These are phyloP conservation scores for Pseudochirops cupreus DNA, from an alignment of 2,797 vertebrate species.

Conservation along the genomic window DNA sequence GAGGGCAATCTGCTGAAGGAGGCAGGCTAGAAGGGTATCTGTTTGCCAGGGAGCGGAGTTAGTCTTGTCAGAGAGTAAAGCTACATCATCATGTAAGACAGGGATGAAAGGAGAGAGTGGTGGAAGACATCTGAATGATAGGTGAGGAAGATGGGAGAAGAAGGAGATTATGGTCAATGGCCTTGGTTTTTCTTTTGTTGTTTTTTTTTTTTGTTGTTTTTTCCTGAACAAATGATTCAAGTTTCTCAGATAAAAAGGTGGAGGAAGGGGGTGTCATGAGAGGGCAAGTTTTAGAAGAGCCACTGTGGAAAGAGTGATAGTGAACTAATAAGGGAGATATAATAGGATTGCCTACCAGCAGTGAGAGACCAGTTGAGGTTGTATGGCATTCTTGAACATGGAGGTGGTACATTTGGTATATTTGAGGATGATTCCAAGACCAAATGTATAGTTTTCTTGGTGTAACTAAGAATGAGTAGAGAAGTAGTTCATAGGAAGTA, in stretches of 20 bases:
- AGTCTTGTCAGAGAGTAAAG: neutral
- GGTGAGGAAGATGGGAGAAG: neutral
- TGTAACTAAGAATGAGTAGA: neutral
- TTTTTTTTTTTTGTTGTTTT: neutral
- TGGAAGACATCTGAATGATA: neutral
- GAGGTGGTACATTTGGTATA: neutral
- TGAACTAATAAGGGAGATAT: neutral
- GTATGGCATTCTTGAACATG: neutral
- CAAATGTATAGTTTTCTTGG: neutral
- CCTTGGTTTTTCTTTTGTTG: too few species aligned
- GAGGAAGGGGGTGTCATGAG: neutral
- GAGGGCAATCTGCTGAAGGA: neutral
- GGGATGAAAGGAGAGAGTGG: neutral
- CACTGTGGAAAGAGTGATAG: too few species aligned
- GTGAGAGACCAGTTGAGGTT: neutral
- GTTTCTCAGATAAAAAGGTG: neutral
- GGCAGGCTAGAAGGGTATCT: neutral
- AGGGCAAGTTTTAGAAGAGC: neutral
- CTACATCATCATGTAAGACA: neutral
- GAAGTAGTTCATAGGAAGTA: neutral
- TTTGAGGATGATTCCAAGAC: neutral
- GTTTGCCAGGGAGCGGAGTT: neutral
- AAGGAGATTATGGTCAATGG: neutral
- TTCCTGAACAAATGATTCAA: neutral
- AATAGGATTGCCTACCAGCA: neutral